Evolutionary conservation across 2,888 invertebrate genomes (phyloP).

Genomic region (Julus scanicus): DNA sequence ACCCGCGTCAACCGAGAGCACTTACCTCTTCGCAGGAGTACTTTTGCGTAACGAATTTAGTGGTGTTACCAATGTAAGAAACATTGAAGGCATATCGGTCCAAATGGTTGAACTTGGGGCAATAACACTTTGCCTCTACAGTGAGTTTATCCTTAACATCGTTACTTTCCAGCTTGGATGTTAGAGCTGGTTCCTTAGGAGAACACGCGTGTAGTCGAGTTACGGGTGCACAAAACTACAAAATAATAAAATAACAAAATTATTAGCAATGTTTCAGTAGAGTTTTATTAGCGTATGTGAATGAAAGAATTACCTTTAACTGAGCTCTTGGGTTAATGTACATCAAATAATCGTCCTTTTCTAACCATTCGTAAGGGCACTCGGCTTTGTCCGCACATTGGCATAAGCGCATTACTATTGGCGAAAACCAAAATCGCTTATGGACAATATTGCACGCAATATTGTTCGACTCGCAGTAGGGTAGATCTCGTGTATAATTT

Average conservation of each 20-base stretch:
- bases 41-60: background rate
- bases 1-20: background rate
- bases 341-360: constrained; percentile 64
- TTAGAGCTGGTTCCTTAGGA: background rate
- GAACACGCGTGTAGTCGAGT: background rate
- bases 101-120: constrained; percentile 28
- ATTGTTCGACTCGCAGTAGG: background rate
- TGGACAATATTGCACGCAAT: constrained; percentile 62
- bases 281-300: no score
- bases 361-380: constrained; percentile 68
- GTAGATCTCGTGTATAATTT: background rate
- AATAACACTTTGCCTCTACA: constrained; percentile 11
- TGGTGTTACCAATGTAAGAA: background rate
- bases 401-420: constrained; percentile 73
- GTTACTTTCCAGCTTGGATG: background rate
- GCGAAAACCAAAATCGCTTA: constrained; percentile 70
- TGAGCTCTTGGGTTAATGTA: constrained; percentile 72
- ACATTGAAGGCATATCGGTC: background rate
- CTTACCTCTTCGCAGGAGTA: constrained; percentile 51
- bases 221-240: constrained; percentile 49
- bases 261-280: no score
- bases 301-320: constrained; percentile 73
- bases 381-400: constrained; percentile 71
- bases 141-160: background rate
- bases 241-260: constrained; percentile 8